Evolutionary conservation across 2,888 invertebrate genomes (phyloP), one percentile per base, ranked within the genome.

Genomic region (Drosophila tripunctata): DNA sequence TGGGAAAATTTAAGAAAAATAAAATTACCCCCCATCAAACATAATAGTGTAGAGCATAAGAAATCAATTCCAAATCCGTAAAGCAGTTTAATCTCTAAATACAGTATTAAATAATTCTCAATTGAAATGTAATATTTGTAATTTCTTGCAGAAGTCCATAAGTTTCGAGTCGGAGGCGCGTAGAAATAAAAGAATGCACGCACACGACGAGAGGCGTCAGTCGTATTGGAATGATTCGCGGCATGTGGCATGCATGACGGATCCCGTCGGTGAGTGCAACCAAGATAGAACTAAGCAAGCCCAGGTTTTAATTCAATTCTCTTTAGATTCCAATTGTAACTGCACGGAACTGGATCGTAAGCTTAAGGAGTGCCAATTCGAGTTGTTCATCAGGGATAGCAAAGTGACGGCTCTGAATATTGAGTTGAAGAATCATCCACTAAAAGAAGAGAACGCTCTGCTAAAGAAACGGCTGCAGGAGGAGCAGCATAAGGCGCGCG

Each of bases 151-250:
- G 86, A 86, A 77, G 66, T 79, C 74, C 0, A 0, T 65, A 0
- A 48, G 35, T 10, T 19, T 36, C 2, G 89, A 88, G 24, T 44
- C 50, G 3, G 77, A 72, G 6, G 78, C 87, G 27, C 84, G 91
- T 3, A 89, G 81, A 50, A 88, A 75, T 57, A 81, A 87, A 1
- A 82, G 91, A 0, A 75, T 89, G 2, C 90, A 89, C 62, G 82
- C 84, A 4, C 88, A 90, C 41, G 91, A 91, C 51, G 91, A 91
- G 50, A 81, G 87, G 17, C 82, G 91, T 3, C 75, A 88, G 21
- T 89, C 89, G 0, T 78, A 81, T 51, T 88, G 84, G 68, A 83
- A 84, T 30, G 74, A 70, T 22, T 64, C 68, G 5, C 66, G 81
- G 2, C 89, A 90, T 38, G 79, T 77, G 4, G 81, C 72, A 3